Evolutionary conservation across 2,888 invertebrate species (phyloP).

Genomic region (Lingula anatina): DNA sequence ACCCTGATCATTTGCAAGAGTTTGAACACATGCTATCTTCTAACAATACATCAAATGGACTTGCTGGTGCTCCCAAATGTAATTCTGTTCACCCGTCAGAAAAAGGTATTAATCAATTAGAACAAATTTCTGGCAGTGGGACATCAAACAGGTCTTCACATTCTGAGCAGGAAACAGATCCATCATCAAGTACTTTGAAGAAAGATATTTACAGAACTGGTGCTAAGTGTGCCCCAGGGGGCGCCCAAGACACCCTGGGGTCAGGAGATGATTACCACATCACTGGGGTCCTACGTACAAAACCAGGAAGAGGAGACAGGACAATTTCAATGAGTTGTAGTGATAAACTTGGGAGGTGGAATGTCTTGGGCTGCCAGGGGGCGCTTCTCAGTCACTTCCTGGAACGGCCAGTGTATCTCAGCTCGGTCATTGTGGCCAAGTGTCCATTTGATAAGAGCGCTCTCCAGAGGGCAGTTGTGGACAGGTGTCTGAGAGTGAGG

Average conservation of each 20-base stretch:
- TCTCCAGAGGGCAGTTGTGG: conserved; percentile 57
- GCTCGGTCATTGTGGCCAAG: conserved; percentile 66
- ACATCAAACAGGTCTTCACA: too few species aligned
- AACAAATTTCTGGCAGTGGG: too few species aligned
- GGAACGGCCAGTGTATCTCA: conserved; percentile 64
- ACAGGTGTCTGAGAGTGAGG: conserved; percentile 24
- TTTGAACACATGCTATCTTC: too few species aligned
- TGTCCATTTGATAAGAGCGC: conserved; percentile 62
- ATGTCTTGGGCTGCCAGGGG: conserved; percentile 77
- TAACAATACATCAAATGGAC: too few species aligned
- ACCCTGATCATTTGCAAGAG: too few species aligned
- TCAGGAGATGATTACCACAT: conserved; percentile 64
- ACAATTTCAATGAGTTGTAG: conserved; percentile 89
- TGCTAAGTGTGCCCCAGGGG: conserved; percentile 70
- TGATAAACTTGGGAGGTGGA: conserved; percentile 90
- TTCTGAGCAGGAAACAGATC: too few species aligned
- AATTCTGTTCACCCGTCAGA: too few species aligned
- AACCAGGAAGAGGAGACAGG: conserved; percentile 84
- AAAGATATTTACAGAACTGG: conserved; percentile 70
- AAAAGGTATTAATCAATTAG: too few species aligned
- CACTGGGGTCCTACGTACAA: conserved; percentile 70
- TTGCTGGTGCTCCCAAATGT: too few species aligned
- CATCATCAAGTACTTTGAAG: too few species aligned
- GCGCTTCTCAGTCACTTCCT: conserved; percentile 69
- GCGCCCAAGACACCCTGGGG: conserved; percentile 59